phyloP scores from a whole-genome alignment of 2,888 invertebrate genomes.

The Microctonus aethiopoides region DNA sequence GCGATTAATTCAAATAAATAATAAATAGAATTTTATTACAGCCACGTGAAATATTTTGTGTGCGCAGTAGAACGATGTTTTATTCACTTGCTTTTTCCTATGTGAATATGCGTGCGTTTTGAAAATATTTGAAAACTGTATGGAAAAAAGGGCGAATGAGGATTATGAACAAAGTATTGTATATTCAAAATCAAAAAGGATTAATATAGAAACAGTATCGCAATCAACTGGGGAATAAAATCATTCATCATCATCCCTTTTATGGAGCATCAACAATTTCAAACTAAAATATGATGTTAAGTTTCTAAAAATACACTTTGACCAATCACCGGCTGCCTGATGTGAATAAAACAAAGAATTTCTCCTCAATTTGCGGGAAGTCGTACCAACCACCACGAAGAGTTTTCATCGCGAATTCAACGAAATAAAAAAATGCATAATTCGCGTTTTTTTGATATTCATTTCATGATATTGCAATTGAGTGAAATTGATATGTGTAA shows the following conservation, averaged over 20 bases:
- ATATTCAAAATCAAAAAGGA: neutral
- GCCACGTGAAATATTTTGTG: neutral
- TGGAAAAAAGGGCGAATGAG: neutral
- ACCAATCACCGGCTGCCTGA: conserved; percentile 66
- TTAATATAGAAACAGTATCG: neutral
- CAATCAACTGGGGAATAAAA: neutral
- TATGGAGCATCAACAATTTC: neutral
- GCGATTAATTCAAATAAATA: neutral
- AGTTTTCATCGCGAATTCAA: conserved; percentile 32
- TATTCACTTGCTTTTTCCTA: neutral
- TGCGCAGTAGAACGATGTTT: neutral
- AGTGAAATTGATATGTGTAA: neutral
- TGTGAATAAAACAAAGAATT: conserved; percentile 44
- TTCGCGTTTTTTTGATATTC: neutral
- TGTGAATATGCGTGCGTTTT: neutral
- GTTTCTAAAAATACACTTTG: no score
- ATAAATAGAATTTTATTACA: neutral
- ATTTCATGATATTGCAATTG: conserved; percentile 31
- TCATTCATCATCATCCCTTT: neutral
- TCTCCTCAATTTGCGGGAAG: conserved; percentile 43
- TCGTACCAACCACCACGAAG: neutral
- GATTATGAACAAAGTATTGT: neutral
- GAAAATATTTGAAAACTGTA: neutral
- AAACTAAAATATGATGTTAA: neutral
- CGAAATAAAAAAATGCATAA: neutral